A percentile compares a stretch with the other conserved stretches of the same genome.
Evolutionary conservation across 2,797 vertebrate species (phyloP).

Genomic region (Malacoraja senta): DNA sequence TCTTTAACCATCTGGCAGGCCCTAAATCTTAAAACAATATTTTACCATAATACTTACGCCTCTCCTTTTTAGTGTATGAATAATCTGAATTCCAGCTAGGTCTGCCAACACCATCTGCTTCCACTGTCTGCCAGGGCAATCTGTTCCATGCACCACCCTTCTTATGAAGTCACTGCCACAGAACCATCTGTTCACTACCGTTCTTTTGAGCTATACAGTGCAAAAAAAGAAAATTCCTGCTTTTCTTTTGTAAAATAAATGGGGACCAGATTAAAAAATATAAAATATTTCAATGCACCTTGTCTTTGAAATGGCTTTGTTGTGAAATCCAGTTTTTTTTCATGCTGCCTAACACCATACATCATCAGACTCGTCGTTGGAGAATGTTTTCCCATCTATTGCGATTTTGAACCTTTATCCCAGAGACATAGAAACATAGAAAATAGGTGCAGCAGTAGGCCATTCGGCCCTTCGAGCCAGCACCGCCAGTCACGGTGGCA

Average conservation of each 20-base stretch:
- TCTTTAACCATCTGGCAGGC: background rate
- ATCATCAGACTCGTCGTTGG: background rate
- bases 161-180: background rate
- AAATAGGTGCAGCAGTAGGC: too few relatives aligned
- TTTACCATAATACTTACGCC: background rate
- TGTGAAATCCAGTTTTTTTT: background rate
- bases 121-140: background rate
- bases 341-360: background rate
- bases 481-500: too few relatives aligned
- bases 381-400: background rate
- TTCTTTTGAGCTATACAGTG: background rate
- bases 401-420: background rate
- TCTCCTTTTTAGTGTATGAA: background rate
- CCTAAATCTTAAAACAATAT: background rate
- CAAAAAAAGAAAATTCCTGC: background rate
- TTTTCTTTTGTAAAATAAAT: background rate
- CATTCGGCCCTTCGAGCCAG: too few relatives aligned
- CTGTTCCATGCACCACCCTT: background rate
- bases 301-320: background rate
- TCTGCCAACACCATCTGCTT: constrained; percentile 27
- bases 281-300: background rate
- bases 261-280: background rate
- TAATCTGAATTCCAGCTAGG: background rate
- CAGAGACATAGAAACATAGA: background rate
- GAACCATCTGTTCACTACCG: background rate